Evolutionary conservation across 2,113 vertebrate species (phyloP).

Genomic region (Acanthochromis polyacanthus): DNA sequence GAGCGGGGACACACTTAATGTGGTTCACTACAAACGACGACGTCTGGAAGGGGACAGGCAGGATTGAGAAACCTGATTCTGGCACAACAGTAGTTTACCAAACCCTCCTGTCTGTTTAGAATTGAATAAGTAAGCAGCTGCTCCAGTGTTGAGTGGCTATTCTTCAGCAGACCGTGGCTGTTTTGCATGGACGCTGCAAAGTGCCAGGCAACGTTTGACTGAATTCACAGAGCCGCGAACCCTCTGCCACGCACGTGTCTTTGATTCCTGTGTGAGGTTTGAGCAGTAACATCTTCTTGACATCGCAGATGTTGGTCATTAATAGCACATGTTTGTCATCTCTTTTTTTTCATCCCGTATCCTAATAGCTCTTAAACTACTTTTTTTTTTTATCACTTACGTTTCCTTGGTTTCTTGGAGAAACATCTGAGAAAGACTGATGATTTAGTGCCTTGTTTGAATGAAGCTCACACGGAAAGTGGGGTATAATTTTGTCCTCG

Average conservation of each 20-base stretch:
- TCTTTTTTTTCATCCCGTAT: constrained; percentile 45
- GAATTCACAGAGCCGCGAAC: constrained; percentile 72
- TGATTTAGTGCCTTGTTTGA: constrained; percentile 76
- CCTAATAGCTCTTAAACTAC: constrained; percentile 69
- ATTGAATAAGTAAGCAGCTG: constrained; percentile 67
- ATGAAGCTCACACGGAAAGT: constrained; percentile 62
- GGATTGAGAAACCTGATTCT: constrained; percentile 59
- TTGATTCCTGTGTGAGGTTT: constrained; percentile 64
- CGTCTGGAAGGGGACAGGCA: constrained; percentile 14
- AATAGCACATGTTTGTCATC: constrained; percentile 75
- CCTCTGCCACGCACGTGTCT: constrained; percentile 71
- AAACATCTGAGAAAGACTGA: constrained; percentile 69
- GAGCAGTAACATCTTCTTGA: constrained; percentile 71
- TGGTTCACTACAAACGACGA: constrained; percentile 58
- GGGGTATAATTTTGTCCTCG: constrained; percentile 67
- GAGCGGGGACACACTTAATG: constrained; percentile 58
- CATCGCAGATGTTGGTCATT: constrained; percentile 76
- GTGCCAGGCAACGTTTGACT: constrained; percentile 79
- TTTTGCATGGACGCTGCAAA: constrained; percentile 69
- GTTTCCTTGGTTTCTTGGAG: constrained; percentile 72
- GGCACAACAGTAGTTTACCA: constrained; percentile 60
- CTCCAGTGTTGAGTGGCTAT: constrained; percentile 48
- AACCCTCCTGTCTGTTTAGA: constrained; percentile 66
- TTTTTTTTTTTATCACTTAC: constrained; percentile 69
- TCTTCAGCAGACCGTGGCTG: constrained; percentile 57